A percentile compares a stretch with the other conserved stretches of the same genome.
Evolutionary conservation across 2,888 invertebrate species (phyloP).

Genomic region (Dromius quadrimaculatus): DNA sequence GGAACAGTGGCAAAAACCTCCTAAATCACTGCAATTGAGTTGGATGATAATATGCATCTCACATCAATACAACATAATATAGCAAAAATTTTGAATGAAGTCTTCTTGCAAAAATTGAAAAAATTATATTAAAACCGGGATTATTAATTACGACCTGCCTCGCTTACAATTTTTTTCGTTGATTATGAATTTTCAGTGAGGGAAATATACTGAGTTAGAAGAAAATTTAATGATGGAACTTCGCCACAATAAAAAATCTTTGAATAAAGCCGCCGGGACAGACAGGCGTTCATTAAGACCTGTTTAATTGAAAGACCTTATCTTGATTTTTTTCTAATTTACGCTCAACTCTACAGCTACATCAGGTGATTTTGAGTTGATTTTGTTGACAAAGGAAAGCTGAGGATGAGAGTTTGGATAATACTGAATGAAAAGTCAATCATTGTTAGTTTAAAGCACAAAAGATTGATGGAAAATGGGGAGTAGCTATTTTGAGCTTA

Average conservation of each 20-base stretch:
- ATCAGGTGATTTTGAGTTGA: conserved; percentile 22
- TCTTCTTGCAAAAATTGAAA: no score
- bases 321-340: conserved; percentile 30
- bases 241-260: conserved; percentile 25
- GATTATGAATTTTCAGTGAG: conserved; percentile 16
- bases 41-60: no score
- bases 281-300: conserved; percentile 34
- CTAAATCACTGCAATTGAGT: no score
- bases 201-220: conserved; percentile 8
- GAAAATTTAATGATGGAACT: conserved; percentile 26
- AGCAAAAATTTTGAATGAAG: no score
- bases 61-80: no score
- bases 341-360: conserved; percentile 20
- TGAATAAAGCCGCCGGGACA: conserved; percentile 18
- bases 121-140: no score
- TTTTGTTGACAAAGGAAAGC: conserved; percentile 21
- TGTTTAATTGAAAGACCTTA: conserved; percentile 36
- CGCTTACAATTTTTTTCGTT: neutral
- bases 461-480: no score
- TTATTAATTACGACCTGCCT: conserved; percentile 4
- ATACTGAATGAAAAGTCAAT: conserved; percentile 25
- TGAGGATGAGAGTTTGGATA: neutral
- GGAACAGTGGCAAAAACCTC: no score
- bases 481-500: no score
- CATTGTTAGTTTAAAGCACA: conserved; percentile 16